Base-by-base conservation (phyloP, 1,140 invertebrate genomes). In the Papilio polytes region DNA sequence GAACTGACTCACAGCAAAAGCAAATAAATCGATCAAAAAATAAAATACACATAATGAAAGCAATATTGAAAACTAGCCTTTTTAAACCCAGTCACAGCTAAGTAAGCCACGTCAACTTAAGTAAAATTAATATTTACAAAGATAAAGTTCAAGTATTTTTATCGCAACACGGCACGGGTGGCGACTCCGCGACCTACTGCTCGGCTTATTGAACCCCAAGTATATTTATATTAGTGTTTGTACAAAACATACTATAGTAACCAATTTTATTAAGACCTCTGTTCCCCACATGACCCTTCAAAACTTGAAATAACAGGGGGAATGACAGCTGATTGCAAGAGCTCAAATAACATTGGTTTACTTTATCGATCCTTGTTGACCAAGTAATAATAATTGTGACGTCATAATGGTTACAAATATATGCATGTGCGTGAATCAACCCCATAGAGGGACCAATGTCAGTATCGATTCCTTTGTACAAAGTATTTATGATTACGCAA, bases 321-420 rank as follows among this genome's bases (percentile, higher is more conserved):
- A 82, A 86, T 81, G 79, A 80, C 84, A 86, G 85, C 85, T 89
- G 84, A 88, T 88, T 83, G 80, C 85, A 81, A 82, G 48, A 79
- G 87, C 78, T 85, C 90, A 79, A 80, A 74, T 80, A 85, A 87
- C 74, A 82, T 77, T 91, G 89, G 91, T 83, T 84, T 72, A 74
- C 78, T 81, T 80, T 85, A 92, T 90, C 86, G 91, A 90, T 89
- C 89, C 84, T 85, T 84, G 88, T 85, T 84, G 85, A 87, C 84
- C 85, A 89, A 89, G 86, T 91, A 88, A 92, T 89, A 90, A 90
- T 89, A 85, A 82, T 85, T 78, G 83, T 91, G 88, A 91, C 89
- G 91, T 93, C 89, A 94, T 86, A 85, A 80, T 85, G 74, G 84
- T 85, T 80, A 81, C 81, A 83, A 84, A 87, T 89, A 82, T 89